Evolutionary conservation across 2,113 vertebrate species (phyloP).

Genomic region (Platysteira castanea): DNA sequence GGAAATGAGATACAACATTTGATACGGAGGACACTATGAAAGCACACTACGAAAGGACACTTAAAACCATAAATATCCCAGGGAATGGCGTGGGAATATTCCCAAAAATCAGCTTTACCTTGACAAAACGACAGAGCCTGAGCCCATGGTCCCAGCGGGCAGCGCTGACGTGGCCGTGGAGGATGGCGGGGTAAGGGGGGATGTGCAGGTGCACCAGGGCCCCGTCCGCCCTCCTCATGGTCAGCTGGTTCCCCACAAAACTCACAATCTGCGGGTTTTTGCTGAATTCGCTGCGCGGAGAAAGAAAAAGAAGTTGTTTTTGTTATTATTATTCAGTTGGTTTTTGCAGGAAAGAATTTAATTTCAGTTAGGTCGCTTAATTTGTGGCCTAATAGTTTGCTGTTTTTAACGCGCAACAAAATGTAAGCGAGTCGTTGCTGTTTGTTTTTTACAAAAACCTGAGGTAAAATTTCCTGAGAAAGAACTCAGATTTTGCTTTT

Average conservation of each 20-base stretch:
- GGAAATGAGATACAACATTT: neutral
- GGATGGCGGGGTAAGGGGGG: constrained; percentile 83
- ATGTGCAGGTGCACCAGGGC: constrained; percentile 84
- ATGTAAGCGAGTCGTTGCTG: neutral
- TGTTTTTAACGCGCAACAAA: accelerated
- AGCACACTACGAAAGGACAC: accelerated
- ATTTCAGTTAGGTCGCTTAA: no score
- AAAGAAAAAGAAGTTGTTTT: neutral
- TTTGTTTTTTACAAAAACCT: neutral
- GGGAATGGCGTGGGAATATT: accelerated
- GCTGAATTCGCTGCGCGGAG: constrained; percentile 81
- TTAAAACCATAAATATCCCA: neutral
- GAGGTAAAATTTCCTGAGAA: neutral
- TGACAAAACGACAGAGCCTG: constrained; percentile 91
- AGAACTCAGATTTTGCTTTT: neutral
- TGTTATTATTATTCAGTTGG: no score
- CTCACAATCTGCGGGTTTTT: constrained; percentile 82
- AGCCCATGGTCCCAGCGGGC: constrained; percentile 89
- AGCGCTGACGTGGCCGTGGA: constrained; percentile 79
- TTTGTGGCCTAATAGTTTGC: accelerated
- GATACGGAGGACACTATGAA: accelerated
- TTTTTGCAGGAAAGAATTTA: neutral
- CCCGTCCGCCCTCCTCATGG: constrained; percentile 87
- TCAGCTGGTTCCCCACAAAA: constrained; percentile 85
- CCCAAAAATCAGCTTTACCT: constrained; percentile 70